Evolutionary conservation across 2,113 vertebrate species (phyloP), one percentile per base, ranked within the genome.

Genomic region (Saccopteryx bilineata): DNA sequence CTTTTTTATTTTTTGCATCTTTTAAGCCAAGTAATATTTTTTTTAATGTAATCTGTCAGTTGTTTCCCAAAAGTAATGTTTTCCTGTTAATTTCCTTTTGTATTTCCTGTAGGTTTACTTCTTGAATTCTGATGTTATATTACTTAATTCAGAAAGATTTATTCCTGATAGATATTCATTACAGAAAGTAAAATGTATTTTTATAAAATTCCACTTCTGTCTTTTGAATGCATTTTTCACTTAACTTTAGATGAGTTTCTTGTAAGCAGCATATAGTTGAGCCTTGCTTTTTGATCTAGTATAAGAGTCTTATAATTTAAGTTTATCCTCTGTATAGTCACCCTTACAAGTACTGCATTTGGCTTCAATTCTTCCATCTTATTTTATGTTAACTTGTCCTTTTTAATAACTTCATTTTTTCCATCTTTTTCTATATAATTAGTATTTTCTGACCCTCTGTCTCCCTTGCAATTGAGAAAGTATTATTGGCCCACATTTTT

Each of bases 101-200:
- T 90, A 54, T 69, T 85, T 23, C 23, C 66, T 46, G 1, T 33
- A 86, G 63, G 46, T 90, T 90, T 90, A 39, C 61, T 83, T 90
- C 72, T 78, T 85, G 80, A 94, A 90, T 79, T 54, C 24, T 71
- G 39, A 61, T 68, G 5, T 90, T 69, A 61, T 54, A 85, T 78
- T 78, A 46, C 31, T 71, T 94, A 90, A 48, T n/a, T 69, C 24
- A 85, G n/a, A 94, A 69, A 85, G 46, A 54, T 56, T 81, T 54
- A 68, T 83, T 80, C 80, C 54, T 61, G 46, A 50, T 76, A 60
- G 11, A 39, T 61, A 24, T 90, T 94, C 46, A n/a, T 54, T 71
- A 79, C 46, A 90, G 63, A 94, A 63, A 54, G 65, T 78, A 71
- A 94, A 85, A 46, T 83, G 68, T 68, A 56, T 66, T 6, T n/a